Base-by-base conservation (phyloP, 2,888 invertebrate genomes). In the Dione juno region DNA sequence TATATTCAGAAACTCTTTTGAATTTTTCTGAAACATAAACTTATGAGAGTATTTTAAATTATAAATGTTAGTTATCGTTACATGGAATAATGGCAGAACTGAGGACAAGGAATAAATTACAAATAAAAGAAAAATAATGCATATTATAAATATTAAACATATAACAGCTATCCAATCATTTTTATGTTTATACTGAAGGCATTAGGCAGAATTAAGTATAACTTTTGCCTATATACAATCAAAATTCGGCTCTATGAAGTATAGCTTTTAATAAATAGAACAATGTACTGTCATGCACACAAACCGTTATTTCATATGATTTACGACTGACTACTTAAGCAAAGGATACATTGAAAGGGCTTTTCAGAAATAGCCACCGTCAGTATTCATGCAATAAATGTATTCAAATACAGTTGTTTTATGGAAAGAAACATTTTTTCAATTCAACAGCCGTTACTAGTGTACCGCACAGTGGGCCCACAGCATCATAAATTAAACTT, bases 381-480 rank as follows among this genome's bases (percentile, higher is more conserved):
- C 77, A 81, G 78, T 81, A 87, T 84, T 87, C 88, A 87, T 82
- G 88, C 87, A 87, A 87, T 89, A 90, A 89, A 89, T 82, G 70
- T 77, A 75, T 78, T 79, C 76, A 78, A 81, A 80, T 50, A 76
- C 66, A 45, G 78, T 88, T 88, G 88, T 89, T 88, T 89, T 86
- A 85, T 78, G 80, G 82, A 88, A 87, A 86, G 85, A 84, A 82
- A 74, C 72, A 69, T 80, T 75, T 77, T 75, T 76, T 75, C 54
- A 54, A 50, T 43, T 28, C 52, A 77, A 81, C 80, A 88, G 88
- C 88, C 88, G 88, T 82, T 76, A 82, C 72, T 79, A 81, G 84
- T 81, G 76, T 81, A 79, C 84, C 84, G 84, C 84, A 88, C 87
- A 86, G 88, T 85, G 85, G 79, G 78, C 88, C 88, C 88, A 83